Base-by-base conservation (phyloP, 2,888 invertebrate genomes). In the Oegoconia quadripuncta region DNA sequence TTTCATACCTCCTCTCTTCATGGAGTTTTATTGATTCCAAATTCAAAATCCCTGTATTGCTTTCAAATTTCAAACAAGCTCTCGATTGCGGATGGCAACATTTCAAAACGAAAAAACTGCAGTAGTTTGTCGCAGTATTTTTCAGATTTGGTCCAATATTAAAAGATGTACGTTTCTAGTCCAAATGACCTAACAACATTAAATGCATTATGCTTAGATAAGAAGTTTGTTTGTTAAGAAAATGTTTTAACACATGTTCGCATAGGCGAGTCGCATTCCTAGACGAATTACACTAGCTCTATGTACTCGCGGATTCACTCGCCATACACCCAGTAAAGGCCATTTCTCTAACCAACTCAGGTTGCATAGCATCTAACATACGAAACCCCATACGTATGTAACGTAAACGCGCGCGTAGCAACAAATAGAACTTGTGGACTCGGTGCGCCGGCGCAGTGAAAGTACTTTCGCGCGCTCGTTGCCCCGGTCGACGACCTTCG, bases 381-480 rank as follows among this genome's bases (percentile, higher is more conserved):
- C 63, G 53, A 62, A 75, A 67, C 55, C 3, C 40, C 53, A 50
- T 59, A 60, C 55, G 55, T 59, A 55, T 45, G 51, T 54, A 71
- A 78, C 78, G 74, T 62, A 69, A 79, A 79, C 73, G 64, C 58
- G 60, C 58, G 48, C 59, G 75, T 74, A 68, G 58, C 55, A 50
- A 51, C 61, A 46, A 64, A 59, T 70, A 53, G 52, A 57, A 63
- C 62, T 60, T 71, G 66, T 71, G 70, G 75, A 77, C 75, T 80
- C 57, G 72, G 71, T 74, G 78, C 81, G 78, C 74, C 59, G 47
- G 74, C 81, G 77, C 82, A 84, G 86, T 82, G 84, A 87, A 86
- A 86, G 86, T 86, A 79, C 84, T 86, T 87, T 86, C 86, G 80
- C 82, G 83, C 77, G 82, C 81, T 72, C 81, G 71, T 72, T 73